These are phyloP conservation scores for Thalassarche chlororhynchos DNA, from an alignment of 2,113 vertebrate genomes.

Conservation along the genomic window DNA sequence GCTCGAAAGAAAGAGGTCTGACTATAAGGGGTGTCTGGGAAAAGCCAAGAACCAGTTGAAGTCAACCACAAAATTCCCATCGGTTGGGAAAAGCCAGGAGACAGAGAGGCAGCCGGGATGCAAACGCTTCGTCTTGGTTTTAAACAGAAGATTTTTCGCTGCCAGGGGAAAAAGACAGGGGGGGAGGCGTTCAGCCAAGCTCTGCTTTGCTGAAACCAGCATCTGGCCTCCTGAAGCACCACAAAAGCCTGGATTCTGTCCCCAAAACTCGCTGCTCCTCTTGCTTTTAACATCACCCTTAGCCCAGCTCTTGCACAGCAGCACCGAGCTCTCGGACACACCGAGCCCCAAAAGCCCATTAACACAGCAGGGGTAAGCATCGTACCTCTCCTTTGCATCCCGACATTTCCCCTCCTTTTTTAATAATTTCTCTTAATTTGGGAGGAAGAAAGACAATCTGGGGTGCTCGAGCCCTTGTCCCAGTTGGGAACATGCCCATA, in stretches of 20 bases:
- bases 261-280: background rate
- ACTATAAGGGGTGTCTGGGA: background rate
- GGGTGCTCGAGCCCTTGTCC: background rate
- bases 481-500: accelerated
- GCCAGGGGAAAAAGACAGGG: background rate
- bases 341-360: background rate
- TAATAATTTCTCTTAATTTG: background rate
- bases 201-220: background rate
- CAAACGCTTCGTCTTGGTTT: background rate
- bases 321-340: background rate
- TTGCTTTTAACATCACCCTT: background rate
- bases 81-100: background rate
- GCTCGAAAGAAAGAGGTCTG: background rate
- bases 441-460: background rate
- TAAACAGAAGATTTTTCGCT: background rate
- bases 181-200: background rate
- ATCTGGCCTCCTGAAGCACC: background rate
- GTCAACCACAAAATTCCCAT: background rate
- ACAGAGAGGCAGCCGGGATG: background rate
- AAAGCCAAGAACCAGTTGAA: background rate
- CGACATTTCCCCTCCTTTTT: background rate
- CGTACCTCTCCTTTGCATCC: accelerated
- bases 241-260: background rate
- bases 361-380: background rate
- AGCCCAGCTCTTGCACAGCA: background rate